A percentile compares a stretch with the other conserved stretches of the same genome.
phyloP scores from a whole-genome alignment of 2,888 invertebrate species.

The Drosophila recens region DNA sequence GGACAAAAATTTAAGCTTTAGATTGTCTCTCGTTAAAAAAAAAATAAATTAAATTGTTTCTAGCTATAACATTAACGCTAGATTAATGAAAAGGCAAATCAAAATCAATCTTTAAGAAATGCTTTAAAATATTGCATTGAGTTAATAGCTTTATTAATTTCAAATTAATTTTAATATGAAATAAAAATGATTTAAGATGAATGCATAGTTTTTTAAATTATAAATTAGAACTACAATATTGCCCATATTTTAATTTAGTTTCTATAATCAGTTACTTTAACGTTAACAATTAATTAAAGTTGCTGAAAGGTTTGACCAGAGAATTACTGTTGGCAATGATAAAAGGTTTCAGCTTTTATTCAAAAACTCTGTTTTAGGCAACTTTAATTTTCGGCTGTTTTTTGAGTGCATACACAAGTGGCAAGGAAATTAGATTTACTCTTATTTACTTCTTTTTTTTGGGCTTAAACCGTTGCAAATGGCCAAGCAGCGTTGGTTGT shows the following conservation, averaged over 20 bases:
- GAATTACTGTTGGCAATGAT: not conserved
- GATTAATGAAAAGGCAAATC: too few species aligned
- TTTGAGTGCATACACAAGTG: constrained; percentile 3
- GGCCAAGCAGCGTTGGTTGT: not conserved
- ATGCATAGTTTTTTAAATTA: not conserved
- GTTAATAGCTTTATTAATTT: too few species aligned
- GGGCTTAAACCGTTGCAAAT: constrained; percentile 5
- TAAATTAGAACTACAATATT: too few species aligned
- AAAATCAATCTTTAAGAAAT: too few species aligned
- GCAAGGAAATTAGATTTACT: constrained; percentile 22
- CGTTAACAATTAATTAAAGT: not conserved
- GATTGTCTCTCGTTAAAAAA: too few species aligned
- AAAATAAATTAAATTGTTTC: too few species aligned
- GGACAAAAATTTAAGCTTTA: too few species aligned
- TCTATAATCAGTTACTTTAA: not conserved
- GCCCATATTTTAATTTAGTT: not conserved
- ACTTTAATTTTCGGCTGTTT: not conserved
- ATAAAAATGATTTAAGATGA: not conserved
- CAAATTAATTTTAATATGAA: too few species aligned
- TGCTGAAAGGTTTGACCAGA: not conserved
- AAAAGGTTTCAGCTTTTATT: not conserved
- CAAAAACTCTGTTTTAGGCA: not conserved
- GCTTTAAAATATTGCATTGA: too few species aligned
- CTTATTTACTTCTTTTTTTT: constrained; percentile 1
- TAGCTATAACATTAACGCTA: too few species aligned